phyloP scores from a whole-genome alignment of 2,113 vertebrate species.

The Ailuropoda melanoleuca region DNA sequence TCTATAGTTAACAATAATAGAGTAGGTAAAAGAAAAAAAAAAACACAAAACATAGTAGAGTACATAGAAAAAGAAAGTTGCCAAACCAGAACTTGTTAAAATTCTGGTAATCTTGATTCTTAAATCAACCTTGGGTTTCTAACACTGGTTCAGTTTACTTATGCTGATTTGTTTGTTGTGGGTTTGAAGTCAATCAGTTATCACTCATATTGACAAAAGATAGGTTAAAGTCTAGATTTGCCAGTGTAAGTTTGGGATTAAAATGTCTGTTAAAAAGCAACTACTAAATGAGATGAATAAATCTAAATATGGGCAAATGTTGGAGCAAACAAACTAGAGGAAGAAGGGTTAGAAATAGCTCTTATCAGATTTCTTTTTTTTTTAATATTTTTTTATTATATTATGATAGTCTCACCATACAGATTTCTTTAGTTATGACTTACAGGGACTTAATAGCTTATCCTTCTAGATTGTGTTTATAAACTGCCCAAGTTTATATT shows the following conservation, averaged over 20 bases:
- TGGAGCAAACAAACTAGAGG: background rate
- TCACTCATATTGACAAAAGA: background rate
- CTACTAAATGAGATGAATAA: background rate
- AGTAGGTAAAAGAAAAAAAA: background rate
- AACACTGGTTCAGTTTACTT: background rate
- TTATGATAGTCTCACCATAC: too few species aligned
- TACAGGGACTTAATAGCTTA: background rate
- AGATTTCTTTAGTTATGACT: background rate
- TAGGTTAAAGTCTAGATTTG: background rate
- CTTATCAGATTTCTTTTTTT: background rate
- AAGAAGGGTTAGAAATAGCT: background rate
- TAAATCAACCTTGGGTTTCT: background rate
- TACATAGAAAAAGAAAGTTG: background rate
- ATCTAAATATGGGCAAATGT: background rate
- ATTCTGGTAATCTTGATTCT: background rate
- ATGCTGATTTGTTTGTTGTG: background rate
- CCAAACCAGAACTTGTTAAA: background rate
- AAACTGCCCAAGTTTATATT: background rate
- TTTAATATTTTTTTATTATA: too few species aligned
- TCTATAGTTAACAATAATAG: background rate
- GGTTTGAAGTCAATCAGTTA: background rate
- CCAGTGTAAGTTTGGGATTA: background rate
- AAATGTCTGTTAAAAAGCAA: background rate
- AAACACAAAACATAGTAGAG: background rate
- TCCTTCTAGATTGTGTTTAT: background rate